Evolutionary conservation across 2,113 vertebrate species (phyloP), one percentile per base, ranked within the genome.

Genomic region (Rutilus rutilus): DNA sequence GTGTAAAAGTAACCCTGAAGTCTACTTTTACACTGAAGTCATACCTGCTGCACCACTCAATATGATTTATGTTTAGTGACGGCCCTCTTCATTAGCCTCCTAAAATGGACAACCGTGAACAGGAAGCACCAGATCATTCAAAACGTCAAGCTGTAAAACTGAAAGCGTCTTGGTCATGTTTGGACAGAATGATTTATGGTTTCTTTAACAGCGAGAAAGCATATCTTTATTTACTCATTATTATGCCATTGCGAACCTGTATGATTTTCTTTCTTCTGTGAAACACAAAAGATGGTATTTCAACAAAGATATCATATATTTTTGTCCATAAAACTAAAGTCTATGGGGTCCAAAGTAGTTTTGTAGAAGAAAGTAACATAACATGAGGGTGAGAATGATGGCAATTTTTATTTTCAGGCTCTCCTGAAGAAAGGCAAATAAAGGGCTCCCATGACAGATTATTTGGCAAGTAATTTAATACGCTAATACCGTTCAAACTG

Each of bases 1-100:
- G 36, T 36, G 5, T 36, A 36, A 36, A 36, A 6, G 36, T 36
- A 36, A 5, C 36, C 36, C 36, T 33, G 30, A 33, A 33, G 30
- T 33, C 30, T 33, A 33, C 30, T 33, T 33, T 33, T 33, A 33
- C 30, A 33, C 30, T 33, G 7, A 54, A 36, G 36, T 36, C 36
- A 36, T 36, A 36, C 36, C 36, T 36, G 36, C 36, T 36, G 36
- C 5, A 36, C 36, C 36, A 36, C 36, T 36, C 36, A 5, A 17
- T 54, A 54, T 54, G 6, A 78, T 78, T 78, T 78, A 78, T 57
- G 50, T 78, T 33, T 78, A 36, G 50, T 11, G 27, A 57, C 9
- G 15, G 25, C 47, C 25, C 75, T 5, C 2, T 30, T 54, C 15
- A 57, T 78, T 78, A 57, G 42, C 27, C 50, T 33, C 50, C 17